Evolutionary conservation across 2,888 invertebrate genomes (phyloP).

Genomic region (Deroplatys truncata): DNA sequence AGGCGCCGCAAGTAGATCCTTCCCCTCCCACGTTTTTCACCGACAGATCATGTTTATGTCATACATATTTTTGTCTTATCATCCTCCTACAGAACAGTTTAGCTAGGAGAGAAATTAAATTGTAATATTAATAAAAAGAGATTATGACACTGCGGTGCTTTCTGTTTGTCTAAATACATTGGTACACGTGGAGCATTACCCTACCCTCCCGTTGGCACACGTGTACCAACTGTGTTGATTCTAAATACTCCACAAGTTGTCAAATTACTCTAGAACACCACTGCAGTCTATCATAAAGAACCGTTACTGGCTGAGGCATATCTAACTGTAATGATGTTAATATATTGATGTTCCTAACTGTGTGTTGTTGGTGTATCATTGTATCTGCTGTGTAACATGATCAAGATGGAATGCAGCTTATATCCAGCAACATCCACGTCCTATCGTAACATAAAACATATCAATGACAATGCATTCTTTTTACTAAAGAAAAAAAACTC

Average conservation of each 20-base stretch:
- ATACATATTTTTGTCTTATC: constrained; percentile 1
- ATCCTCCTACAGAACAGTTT: background rate
- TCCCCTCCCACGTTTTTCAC: background rate
- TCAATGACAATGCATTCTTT: constrained; percentile 4
- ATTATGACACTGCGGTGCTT: background rate
- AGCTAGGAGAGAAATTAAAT: background rate
- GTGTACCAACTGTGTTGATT: background rate
- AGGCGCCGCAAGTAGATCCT: constrained; percentile 16
- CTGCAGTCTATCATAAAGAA: background rate
- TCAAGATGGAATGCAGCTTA: no score
- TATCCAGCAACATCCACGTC: background rate
- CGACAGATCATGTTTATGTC: background rate
- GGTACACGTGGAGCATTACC: background rate
- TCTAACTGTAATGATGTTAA: background rate
- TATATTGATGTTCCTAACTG: constrained; percentile 7
- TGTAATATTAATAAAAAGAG: background rate
- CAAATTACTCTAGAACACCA: background rate
- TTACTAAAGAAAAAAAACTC: background rate
- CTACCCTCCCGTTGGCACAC: background rate
- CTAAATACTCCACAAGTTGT: background rate
- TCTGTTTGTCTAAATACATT: background rate
- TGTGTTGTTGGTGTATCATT: background rate
- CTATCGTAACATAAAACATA: background rate
- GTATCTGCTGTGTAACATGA: background rate
- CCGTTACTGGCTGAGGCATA: constrained; percentile 23